A percentile compares a stretch with the other conserved stretches of the same genome.
These are phyloP conservation scores for Puntigrus tetrazona DNA, from an alignment of 2,113 vertebrate species.

Conservation along the genomic window DNA sequence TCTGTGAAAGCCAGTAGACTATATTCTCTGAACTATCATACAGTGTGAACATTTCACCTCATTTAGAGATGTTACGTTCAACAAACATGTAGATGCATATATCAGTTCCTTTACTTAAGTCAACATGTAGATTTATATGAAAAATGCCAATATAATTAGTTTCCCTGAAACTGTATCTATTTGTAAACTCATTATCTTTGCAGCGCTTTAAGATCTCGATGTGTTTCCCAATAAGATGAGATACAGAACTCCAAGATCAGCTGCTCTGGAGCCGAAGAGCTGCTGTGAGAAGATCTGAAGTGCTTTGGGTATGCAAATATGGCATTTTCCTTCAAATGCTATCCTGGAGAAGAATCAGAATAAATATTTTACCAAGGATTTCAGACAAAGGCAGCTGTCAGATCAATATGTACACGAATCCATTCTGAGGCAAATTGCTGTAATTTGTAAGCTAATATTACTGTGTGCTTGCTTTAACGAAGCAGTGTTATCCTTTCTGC, in stretches of 20 bases:
- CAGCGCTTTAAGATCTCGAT: not conserved
- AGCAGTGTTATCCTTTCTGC: not conserved
- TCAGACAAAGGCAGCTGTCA: not conserved
- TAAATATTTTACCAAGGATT: conserved; percentile 35
- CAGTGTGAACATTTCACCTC: not conserved
- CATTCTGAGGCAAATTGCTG: not conserved
- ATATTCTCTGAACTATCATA: not conserved
- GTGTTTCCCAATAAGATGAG: not conserved
- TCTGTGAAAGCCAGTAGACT: not conserved
- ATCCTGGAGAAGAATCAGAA: conserved; percentile 9
- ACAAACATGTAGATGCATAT: not conserved
- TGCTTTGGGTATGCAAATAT: conserved; percentile 37
- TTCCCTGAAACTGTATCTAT: not conserved
- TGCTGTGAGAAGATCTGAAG: conserved; percentile 23
- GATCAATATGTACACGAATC: conserved; percentile 27
- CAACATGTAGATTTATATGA: not conserved
- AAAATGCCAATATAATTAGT: not conserved
- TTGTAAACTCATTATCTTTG: not conserved
- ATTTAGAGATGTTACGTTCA: not conserved
- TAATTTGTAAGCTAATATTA: conserved; percentile 13
- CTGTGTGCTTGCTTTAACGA: not conserved
- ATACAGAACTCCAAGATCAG: not conserved
- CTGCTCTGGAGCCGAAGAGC: not conserved
- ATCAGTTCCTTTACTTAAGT: not conserved
- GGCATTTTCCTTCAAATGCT: conserved; percentile 35